phyloP scores from a whole-genome alignment of 2,888 invertebrate genomes.

The Sinopyrophorus schimmeli region DNA sequence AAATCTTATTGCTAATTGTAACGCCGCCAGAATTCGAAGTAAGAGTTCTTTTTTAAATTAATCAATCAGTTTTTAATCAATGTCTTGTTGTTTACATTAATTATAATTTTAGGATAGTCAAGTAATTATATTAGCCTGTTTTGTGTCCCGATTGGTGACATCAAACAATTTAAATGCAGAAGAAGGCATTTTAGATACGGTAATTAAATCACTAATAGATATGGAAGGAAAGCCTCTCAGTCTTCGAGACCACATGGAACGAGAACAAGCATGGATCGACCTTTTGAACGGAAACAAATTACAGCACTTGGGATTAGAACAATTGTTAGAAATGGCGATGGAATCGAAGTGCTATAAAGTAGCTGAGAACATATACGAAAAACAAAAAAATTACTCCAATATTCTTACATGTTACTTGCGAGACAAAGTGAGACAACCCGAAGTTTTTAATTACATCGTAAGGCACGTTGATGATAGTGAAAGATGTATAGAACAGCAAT shows the following conservation, averaged over 20 bases:
- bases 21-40: constrained; percentile 68
- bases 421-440: constrained; percentile 64
- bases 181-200: constrained; percentile 59
- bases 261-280: constrained; percentile 75
- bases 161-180: constrained; percentile 50
- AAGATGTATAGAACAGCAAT: constrained; percentile 56
- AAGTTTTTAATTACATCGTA: constrained; percentile 63
- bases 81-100: neutral
- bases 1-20: constrained; percentile 77
- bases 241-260: constrained; percentile 63
- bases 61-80: neutral
- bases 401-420: constrained; percentile 70
- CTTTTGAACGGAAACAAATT: constrained; percentile 66
- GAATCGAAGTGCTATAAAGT: constrained; percentile 71
- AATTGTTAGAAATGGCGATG: constrained; percentile 64
- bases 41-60: constrained; percentile 51
- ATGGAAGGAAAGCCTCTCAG: constrained; percentile 43
- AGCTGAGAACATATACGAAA: constrained; percentile 70
- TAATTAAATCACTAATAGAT: constrained; percentile 58
- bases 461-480: constrained; percentile 54
- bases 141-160: constrained; percentile 50
- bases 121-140: constrained; percentile 52
- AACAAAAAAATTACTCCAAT: constrained; percentile 61
- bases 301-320: constrained; percentile 60
- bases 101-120: constrained; percentile 58